These are phyloP conservation scores for Drosophila heteroneura DNA, from an alignment of 2,888 invertebrate genomes.

Conservation along the genomic window DNA sequence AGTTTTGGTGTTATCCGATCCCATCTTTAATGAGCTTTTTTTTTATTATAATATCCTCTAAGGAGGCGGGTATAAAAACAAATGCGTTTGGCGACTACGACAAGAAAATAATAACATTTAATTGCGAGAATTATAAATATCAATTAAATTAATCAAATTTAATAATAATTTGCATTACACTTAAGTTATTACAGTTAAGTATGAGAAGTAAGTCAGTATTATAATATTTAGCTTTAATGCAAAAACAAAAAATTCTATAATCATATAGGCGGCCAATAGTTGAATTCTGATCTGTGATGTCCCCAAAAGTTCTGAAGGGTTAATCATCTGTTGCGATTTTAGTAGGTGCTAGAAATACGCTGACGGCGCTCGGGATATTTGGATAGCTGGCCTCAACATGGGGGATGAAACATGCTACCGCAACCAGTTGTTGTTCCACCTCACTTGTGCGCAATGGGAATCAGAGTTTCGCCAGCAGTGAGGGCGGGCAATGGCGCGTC, in stretches of 20 bases:
- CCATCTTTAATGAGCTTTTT: not conserved
- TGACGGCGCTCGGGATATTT: slow-evolving; percentile 18
- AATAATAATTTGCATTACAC: slow-evolving; percentile 79
- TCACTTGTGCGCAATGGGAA: slow-evolving; percentile 85
- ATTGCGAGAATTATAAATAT: slow-evolving; percentile 79
- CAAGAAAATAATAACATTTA: slow-evolving; percentile 75
- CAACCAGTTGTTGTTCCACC: slow-evolving; percentile 4
- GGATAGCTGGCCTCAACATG: slow-evolving; percentile 23
- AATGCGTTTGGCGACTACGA: slow-evolving; percentile 50
- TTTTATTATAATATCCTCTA: not conserved
- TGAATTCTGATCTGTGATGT: slow-evolving; percentile 13
- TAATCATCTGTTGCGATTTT: slow-evolving; percentile 26
- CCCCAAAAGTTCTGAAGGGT: not conserved
- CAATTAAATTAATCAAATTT: slow-evolving; percentile 80
- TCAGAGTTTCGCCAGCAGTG: slow-evolving; percentile 85
- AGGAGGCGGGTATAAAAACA: slow-evolving; percentile 18
- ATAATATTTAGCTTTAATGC: slow-evolving; percentile 65
- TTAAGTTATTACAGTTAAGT: slow-evolving; percentile 76
- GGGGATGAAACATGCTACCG: slow-evolving; percentile 11
- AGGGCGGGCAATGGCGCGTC: slow-evolving; percentile 97
- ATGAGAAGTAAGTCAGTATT: slow-evolving; percentile 81
- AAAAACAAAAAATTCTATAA: slow-evolving; percentile 44
- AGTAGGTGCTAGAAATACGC: slow-evolving; percentile 49
- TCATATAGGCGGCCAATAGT: slow-evolving; percentile 41
- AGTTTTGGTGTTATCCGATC: not conserved